Conservation (phyloP, 2,113 vertebrate species). For the Chitala chitala region DNA sequence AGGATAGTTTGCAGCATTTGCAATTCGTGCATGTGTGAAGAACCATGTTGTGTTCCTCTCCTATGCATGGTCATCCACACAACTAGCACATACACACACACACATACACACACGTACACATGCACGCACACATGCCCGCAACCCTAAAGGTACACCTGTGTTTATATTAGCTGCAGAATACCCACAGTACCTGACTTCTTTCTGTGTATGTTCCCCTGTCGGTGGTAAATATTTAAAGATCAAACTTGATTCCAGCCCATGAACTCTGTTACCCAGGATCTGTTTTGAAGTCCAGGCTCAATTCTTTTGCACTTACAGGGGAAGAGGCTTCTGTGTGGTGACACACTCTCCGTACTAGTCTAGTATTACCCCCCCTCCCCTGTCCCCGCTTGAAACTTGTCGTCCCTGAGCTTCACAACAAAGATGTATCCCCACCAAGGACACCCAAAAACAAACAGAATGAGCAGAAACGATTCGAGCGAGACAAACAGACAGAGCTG, state of each 20-base stretch:
- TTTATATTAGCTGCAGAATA: background rate
- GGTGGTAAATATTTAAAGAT: slow-evolving; percentile 32
- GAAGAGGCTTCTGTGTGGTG: slow-evolving; percentile 26
- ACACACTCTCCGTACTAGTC: too few relatives aligned
- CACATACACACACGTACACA: background rate
- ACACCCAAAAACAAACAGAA: slow-evolving; percentile 31
- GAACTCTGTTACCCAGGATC: slow-evolving; percentile 29
- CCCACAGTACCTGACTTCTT: background rate
- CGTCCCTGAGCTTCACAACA: slow-evolving; percentile 12
- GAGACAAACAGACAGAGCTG: background rate
- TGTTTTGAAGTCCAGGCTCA: slow-evolving; percentile 46
- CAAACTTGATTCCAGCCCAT: slow-evolving; percentile 27
- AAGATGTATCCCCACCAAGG: slow-evolving; percentile 20
- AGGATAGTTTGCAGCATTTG: too few relatives aligned
- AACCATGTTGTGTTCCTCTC: too few relatives aligned
- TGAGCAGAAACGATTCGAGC: background rate
- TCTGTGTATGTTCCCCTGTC: slow-evolving; percentile 5
- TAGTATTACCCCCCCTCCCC: background rate
- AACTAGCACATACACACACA: background rate
- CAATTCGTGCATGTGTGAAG: too few relatives aligned
- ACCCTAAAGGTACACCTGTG: background rate
- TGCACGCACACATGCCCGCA: background rate
- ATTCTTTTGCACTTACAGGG: slow-evolving; percentile 27
- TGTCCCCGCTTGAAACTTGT: slow-evolving; percentile 25
- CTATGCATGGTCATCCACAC: background rate